A percentile compares a stretch with the other conserved stretches of the same genome.
Evolutionary conservation across 1,140 invertebrate genomes (phyloP).

Genomic region (Drosophila saltans): DNA sequence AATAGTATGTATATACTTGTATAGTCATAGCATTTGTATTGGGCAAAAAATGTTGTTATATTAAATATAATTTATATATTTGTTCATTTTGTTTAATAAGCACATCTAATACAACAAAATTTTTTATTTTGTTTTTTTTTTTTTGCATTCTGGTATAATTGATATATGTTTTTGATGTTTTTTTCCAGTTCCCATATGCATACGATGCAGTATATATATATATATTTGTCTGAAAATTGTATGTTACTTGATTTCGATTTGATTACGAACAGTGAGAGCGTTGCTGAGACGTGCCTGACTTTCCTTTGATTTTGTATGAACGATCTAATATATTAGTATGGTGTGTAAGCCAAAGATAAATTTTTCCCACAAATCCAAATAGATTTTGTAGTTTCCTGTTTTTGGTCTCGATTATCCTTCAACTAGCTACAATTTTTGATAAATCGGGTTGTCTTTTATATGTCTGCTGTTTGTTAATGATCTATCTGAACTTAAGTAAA

Average conservation of each 20-base stretch:
- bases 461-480: constrained; percentile 31
- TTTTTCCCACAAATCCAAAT: background rate
- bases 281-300: background rate
- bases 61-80: constrained; percentile 23
- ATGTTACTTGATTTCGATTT: constrained; percentile 62
- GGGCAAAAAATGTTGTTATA: constrained; percentile 45
- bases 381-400: background rate
- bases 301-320: constrained; percentile 63
- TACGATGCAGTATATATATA: constrained; percentile 36
- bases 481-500: constrained; percentile 41
- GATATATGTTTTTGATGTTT: constrained; percentile 49
- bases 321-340: constrained; percentile 7
- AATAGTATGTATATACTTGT: constrained; percentile 39
- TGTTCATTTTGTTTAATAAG: constrained; percentile 50
- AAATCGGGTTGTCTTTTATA: background rate
- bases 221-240: constrained; percentile 43
- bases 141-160: constrained; percentile 19
- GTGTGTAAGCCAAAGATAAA: constrained; percentile 1
- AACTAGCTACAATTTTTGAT: constrained; percentile 8
- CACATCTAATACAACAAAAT: constrained; percentile 72
- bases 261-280: constrained; percentile 15
- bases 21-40: constrained; percentile 36
- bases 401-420: background rate
- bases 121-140: constrained; percentile 38
- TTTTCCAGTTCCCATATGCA: constrained; percentile 32